These are phyloP conservation scores for Cynopterus sphinx DNA, from an alignment of 2,797 vertebrate species.

Conservation along the genomic window DNA sequence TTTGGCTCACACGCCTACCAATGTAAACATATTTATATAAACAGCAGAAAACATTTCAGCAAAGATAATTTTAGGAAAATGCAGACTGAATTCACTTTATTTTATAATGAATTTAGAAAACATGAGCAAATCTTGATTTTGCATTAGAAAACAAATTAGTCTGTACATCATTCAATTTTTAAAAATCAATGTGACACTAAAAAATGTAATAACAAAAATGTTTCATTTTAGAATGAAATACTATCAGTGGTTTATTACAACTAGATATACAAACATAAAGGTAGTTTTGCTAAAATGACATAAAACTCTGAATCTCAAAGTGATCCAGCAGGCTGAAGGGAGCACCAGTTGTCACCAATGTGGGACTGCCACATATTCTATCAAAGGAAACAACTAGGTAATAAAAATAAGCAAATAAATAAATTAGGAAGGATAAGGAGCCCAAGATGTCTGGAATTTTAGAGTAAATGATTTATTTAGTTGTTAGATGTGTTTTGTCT, in stretches of 20 bases:
- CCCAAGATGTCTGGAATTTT: neutral
- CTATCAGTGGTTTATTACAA: slow-evolving; percentile 55
- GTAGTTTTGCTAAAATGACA: slow-evolving; percentile 47
- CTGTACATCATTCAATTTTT: slow-evolving; percentile 77
- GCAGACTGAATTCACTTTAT: slow-evolving; percentile 82
- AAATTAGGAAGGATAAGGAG: neutral
- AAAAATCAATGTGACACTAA: slow-evolving; percentile 77
- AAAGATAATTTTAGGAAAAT: slow-evolving; percentile 81
- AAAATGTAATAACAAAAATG: slow-evolving; percentile 53
- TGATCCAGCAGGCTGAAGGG: slow-evolving; percentile 60
- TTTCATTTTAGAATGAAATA: slow-evolving; percentile 56
- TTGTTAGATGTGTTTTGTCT: neutral
- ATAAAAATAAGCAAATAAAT: slow-evolving; percentile 53
- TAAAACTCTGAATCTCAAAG: slow-evolving; percentile 66
- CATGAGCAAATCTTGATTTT: slow-evolving; percentile 82
- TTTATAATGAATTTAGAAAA: slow-evolving; percentile 84
- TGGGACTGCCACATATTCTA: slow-evolving; percentile 11
- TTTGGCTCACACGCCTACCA: neutral
- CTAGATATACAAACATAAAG: slow-evolving; percentile 65
- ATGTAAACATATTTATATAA: slow-evolving; percentile 42
- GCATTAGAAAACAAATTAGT: slow-evolving; percentile 82
- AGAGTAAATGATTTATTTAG: slow-evolving; percentile 28
- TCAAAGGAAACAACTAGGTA: slow-evolving; percentile 51
- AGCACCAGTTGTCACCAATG: slow-evolving; percentile 65
- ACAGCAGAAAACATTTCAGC: slow-evolving; percentile 62